Percentiles rank a stretch among this genome's conserved stretches.
Evolutionary conservation across 2,888 invertebrate species (phyloP).

Genomic region (Cyclophora punctaria): DNA sequence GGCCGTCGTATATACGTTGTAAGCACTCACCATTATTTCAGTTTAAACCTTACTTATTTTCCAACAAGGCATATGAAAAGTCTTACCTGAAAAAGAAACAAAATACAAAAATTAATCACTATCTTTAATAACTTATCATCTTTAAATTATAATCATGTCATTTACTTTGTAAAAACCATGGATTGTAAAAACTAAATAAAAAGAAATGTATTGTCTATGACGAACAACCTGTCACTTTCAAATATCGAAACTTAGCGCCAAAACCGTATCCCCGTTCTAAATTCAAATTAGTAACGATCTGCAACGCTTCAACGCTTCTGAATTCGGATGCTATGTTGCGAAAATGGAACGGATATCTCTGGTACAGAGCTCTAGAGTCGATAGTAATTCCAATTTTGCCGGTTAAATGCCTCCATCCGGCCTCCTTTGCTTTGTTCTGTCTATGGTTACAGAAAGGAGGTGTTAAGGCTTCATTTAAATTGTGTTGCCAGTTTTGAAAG

Average conservation of each 20-base stretch:
- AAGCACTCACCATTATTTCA: neutral
- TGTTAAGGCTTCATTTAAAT: too few species aligned
- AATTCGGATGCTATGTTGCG: constrained; percentile 57
- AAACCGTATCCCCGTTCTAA: constrained; percentile 35
- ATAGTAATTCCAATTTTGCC: constrained; percentile 73
- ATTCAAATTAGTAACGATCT: constrained; percentile 43
- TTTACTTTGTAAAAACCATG: too few species aligned
- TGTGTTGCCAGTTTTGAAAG: too few species aligned
- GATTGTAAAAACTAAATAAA: too few species aligned
- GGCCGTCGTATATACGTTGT: too few species aligned
- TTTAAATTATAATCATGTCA: neutral
- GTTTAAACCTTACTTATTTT: neutral
- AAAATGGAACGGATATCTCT: constrained; percentile 73
- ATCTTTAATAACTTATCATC: neutral
- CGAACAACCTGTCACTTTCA: neutral
- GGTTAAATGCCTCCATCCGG: constrained; percentile 69
- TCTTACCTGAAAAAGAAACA: constrained; percentile 22
- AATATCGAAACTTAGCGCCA: neutral
- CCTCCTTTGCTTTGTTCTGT: constrained; percentile 31
- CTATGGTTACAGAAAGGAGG: too few species aligned
- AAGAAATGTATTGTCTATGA: too few species aligned
- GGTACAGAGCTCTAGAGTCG: constrained; percentile 55
- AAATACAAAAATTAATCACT: neutral
- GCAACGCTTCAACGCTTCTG: constrained; percentile 60
- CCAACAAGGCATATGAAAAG: neutral